A percentile compares a stretch with the other conserved stretches of the same genome.
Conservation (phyloP, 2,888 invertebrate genomes). For the Eledona agricola region DNA sequence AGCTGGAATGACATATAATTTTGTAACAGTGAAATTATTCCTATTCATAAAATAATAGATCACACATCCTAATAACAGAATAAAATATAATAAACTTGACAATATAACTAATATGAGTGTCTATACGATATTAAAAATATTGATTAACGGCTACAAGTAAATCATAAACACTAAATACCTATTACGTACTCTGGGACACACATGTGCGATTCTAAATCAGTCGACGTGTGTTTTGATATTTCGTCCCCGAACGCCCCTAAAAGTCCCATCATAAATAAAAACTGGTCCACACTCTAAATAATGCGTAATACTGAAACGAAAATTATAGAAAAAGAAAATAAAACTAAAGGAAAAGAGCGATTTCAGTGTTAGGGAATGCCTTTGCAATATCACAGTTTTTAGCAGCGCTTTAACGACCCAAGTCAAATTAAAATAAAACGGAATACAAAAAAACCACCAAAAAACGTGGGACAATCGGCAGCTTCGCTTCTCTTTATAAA, state of each 20-base stretch:
- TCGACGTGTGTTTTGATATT: too few relatives aligned
- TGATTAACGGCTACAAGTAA: too few relatives aligned
- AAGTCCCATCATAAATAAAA: too few relatives aligned
- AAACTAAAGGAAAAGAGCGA: too few relatives aligned
- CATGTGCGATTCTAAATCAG: too few relatives aligned
- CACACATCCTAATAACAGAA: constrained; percentile 27
- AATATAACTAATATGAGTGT: constrained; percentile 23
- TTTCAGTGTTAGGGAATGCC: constrained; percentile 29
- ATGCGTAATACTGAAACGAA: too few relatives aligned
- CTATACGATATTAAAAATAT: too few relatives aligned
- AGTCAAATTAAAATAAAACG: constrained; percentile 5
- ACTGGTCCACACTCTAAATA: too few relatives aligned
- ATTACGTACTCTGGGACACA: too few relatives aligned
- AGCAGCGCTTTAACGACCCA: constrained; percentile 17
- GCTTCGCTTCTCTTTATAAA: constrained; percentile 15
- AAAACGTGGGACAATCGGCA: constrained; percentile 30
- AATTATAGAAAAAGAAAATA: too few relatives aligned
- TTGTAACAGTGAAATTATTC: constrained; percentile 20
- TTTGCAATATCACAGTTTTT: constrained; percentile 31
- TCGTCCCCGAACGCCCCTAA: too few relatives aligned
- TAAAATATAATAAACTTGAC: constrained; percentile 16
- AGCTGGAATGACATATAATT: constrained; percentile 14
- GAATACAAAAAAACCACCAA: constrained; percentile 20
- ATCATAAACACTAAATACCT: too few relatives aligned
- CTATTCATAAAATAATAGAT: constrained; percentile 21